Base-by-base conservation (phyloP, 2,797 vertebrate species). In the Columba guinea region DNA sequence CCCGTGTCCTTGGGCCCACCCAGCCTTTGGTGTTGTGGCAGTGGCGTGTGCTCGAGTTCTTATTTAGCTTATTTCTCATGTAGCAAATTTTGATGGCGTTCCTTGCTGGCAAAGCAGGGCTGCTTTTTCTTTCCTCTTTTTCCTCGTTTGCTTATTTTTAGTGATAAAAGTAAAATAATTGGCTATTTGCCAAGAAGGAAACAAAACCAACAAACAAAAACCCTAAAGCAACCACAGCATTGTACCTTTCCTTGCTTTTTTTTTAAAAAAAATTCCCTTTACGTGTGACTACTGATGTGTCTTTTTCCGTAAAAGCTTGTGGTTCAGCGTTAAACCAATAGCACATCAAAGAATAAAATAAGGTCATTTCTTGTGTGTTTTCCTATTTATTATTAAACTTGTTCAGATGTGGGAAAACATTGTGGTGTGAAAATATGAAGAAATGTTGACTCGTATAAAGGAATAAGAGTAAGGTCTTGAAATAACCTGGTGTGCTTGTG, bases 301-400 rank as follows among this genome's bases (percentile, higher is more conserved):
- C 7, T 22, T 20, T 41, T 34, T 87, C 58, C 24, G 26, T 58
- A 64, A 68, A 77, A 71, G 74, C 53, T 53, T 84, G 27, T 82
- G 91, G 52, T 93, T 90, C 78, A 32, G 0, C 64, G 58, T 62
- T 89, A 77, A 95, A 77, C 77, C 63, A 91, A 71, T n/a, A 87
- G 53, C 34, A 32, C 53, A 51, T 89, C 46, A 80, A 85, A 90
- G 58, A 89, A 68, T 67, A 64, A 90, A 90, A 84, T 6, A 52
- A 30, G 41, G 8, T 51, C 35, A 4, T 49, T 92, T 86, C 16
- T 59, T 52, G 8, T 59, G 41, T 87, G 21, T 73, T 79, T 93
- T 88, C 16, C 63, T 90, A n/a, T 94, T 91, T 90, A 75, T 71
- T 90, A 59, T 73, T 93, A 49, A 60, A 91, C 58, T 62, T 88